A percentile compares a stretch with the other conserved stretches of the same genome.
These are phyloP conservation scores for Eristalis arbustorum DNA, from an alignment of 2,888 invertebrate genomes.

Conservation along the genomic window DNA sequence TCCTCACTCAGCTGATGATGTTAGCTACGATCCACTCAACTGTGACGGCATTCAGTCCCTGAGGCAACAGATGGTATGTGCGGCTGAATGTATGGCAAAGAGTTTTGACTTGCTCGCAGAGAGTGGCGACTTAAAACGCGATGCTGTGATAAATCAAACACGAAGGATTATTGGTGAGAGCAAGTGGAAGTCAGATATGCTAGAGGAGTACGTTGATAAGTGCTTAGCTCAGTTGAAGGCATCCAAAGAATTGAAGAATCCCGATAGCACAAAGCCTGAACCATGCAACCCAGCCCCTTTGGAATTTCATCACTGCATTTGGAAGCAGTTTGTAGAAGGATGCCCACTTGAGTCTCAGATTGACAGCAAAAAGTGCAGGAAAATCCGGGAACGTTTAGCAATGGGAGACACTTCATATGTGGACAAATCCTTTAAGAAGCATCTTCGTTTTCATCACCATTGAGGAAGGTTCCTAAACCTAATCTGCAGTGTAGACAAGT, in stretches of 20 bases:
- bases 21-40: constrained; percentile 72
- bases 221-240: constrained; percentile 64
- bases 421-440: constrained; percentile 60
- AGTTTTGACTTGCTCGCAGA: constrained; percentile 69
- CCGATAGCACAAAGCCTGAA: background rate
- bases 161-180: constrained; percentile 54
- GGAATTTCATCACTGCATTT: constrained; percentile 72
- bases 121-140: constrained; percentile 72
- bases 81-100: constrained; percentile 72
- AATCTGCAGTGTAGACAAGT: background rate
- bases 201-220: constrained; percentile 71
- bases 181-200: constrained; percentile 62
- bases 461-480: background rate
- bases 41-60: constrained; percentile 71
- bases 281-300: constrained; percentile 69
- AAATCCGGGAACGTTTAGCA: constrained; percentile 70
- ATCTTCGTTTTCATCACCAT: constrained; percentile 28
- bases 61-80: constrained; percentile 71
- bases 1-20: constrained; percentile 54
- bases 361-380: constrained; percentile 70
- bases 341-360: constrained; percentile 73
- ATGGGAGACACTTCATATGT: constrained; percentile 57
- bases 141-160: constrained; percentile 64
- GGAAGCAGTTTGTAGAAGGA: constrained; percentile 71
- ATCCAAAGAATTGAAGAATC: background rate